Percentiles rank a stretch among this genome's conserved stretches.
phyloP scores from a whole-genome alignment of 2,797 vertebrate genomes.

The Syndactyla subalaris region DNA sequence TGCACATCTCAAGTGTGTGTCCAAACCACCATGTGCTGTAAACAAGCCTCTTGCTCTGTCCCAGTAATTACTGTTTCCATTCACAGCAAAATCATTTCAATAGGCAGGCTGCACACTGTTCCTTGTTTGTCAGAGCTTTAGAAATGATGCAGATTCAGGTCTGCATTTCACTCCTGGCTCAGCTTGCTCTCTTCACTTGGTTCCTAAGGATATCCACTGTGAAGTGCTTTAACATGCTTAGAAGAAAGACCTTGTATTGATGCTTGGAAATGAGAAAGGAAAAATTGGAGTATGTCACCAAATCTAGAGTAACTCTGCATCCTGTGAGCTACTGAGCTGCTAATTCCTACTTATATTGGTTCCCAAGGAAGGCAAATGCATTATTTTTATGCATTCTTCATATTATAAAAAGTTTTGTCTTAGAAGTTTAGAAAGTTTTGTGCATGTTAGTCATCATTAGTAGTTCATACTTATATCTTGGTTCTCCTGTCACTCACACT shows the following conservation, averaged over 20 bases:
- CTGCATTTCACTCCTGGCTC: not conserved
- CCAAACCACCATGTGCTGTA: not conserved
- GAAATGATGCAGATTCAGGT: not conserved
- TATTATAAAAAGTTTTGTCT: not conserved
- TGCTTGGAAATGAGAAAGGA: not conserved
- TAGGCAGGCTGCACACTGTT: not conserved
- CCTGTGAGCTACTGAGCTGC: not conserved
- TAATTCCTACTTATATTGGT: not conserved
- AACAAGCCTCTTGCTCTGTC: not conserved
- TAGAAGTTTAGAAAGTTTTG: not conserved
- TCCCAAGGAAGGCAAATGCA: not conserved
- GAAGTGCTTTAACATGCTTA: not conserved
- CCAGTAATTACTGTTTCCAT: not conserved
- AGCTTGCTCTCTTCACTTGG: not conserved
- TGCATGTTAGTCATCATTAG: not conserved
- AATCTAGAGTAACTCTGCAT: not conserved
- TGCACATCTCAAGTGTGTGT: not conserved
- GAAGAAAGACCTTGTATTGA: not conserved
- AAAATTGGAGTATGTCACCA: not conserved
- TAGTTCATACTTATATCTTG: not conserved
- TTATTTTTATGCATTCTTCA: not conserved
- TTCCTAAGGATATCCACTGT: not conserved
- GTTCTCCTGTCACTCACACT: not conserved
- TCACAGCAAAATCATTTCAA: not conserved
- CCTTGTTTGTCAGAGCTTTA: not conserved